These are phyloP conservation scores for Pomacea maculata DNA, from an alignment of 1,140 invertebrate genomes.

Conservation along the genomic window DNA sequence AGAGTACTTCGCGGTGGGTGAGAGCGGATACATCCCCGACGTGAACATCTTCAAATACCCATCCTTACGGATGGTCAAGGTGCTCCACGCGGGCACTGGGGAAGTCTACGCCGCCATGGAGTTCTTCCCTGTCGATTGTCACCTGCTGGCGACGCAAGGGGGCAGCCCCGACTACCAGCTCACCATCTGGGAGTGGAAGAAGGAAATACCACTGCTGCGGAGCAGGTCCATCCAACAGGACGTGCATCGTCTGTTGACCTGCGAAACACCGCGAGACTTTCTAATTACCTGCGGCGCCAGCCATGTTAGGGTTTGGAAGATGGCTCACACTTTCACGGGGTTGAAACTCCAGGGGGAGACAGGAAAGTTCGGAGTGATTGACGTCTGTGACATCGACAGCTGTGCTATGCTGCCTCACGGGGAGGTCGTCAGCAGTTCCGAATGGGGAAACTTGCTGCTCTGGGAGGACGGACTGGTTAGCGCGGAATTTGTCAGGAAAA, in stretches of 20 bases:
- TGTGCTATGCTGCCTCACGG: constrained; percentile 83
- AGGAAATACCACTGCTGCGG: constrained; percentile 75
- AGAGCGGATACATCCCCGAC: constrained; percentile 23
- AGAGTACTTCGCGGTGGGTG: constrained; percentile 24
- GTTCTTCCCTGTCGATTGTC: constrained; percentile 78
- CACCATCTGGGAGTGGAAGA: constrained; percentile 86
- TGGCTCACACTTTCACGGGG: constrained; percentile 85
- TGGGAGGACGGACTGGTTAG: constrained; percentile 87
- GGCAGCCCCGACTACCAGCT: constrained; percentile 83
- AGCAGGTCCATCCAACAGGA: constrained; percentile 77
- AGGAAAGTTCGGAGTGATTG: constrained; percentile 86
- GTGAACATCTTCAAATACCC: constrained; percentile 68
- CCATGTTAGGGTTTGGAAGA: constrained; percentile 93
- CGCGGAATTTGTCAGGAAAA: constrained; percentile 65
- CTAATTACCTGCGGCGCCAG: constrained; percentile 78
- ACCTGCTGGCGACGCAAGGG: constrained; percentile 80
- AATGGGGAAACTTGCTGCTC: constrained; percentile 86
- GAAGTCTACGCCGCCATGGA: constrained; percentile 75
- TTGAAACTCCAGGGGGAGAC: constrained; percentile 83
- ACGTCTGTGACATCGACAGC: constrained; percentile 84
- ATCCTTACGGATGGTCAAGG: constrained; percentile 32
- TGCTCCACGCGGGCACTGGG: constrained; percentile 76
- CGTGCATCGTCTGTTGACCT: constrained; percentile 80
- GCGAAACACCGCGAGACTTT: constrained; percentile 75
- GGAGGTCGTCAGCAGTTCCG: constrained; percentile 83